Base-by-base conservation (phyloP, 2,888 invertebrate species). In the Cantharis rufa region DNA sequence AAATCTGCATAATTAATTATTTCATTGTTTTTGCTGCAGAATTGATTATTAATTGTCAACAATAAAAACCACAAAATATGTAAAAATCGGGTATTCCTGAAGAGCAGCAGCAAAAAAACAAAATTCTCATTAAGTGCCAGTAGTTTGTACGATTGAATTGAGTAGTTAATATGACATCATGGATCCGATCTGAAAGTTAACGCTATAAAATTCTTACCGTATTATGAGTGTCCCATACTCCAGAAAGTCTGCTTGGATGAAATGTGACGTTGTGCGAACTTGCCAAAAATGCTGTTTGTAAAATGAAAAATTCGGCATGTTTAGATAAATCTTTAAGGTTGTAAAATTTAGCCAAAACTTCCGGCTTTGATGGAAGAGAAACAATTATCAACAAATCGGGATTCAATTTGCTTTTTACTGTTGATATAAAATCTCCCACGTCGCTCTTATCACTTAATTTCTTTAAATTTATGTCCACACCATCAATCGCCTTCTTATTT, bases 141-240 rank as follows among this genome's bases (percentile, higher is more conserved):
- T 11, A 48, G 48, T 48, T 7, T 13, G 2, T 10, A 10, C 10
- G 3, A 3, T 0, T 21, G 21, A n/a, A n/a, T n/a, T n/a, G n/a
- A 21, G 5, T 21, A 0, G 1, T 21, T 5, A 21, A 21, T 21
- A 28, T 32, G 3, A 11, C 3, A 13, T 32, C 32, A 32, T 13
- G 32, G 32, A 32, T 13, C 32, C 32, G 4, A 32, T 32, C 4
- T n/a, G 48, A 48, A 48, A 48, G n/a, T 48, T 13, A n/a, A 66
- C 18, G 27, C n/a, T 24, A 15, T n/a, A 27, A 21, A 62, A 11
- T 61, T 81, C 91, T 91, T 86, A 93, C 93, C 84, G 93, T 93
- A 83, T 94, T 94, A 86, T 93, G 91, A 90, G 94, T 93, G 82
- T 94, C 94, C 90, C 94, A 93, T 69, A 94, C 86, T 0, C 94